Evolutionary conservation across 2,888 invertebrate species (phyloP).

Genomic region (Pseudococcus jackbeardsleyi): DNA sequence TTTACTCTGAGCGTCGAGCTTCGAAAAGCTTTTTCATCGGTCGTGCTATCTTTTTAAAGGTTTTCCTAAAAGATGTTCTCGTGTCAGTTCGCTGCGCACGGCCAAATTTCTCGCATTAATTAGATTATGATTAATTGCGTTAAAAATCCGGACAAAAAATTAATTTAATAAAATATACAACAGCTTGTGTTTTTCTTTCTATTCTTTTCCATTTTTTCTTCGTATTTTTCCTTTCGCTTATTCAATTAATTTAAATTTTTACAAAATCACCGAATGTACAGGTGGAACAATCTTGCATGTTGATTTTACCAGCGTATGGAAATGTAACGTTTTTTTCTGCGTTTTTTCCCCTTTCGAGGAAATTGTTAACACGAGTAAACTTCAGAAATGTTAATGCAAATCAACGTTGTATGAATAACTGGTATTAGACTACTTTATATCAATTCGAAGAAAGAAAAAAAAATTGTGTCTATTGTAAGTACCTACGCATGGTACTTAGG

Average conservation of each 20-base stretch:
- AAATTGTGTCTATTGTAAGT: neutral
- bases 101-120: conserved; percentile 35
- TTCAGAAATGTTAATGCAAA: conserved; percentile 2
- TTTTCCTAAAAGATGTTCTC: conserved; percentile 24
- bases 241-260: conserved; percentile 29
- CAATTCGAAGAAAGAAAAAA: neutral
- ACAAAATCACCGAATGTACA: conserved; percentile 13
- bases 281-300: conserved; percentile 20
- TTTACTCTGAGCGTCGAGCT: neutral
- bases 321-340: neutral
- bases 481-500: too few relatives aligned
- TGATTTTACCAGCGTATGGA: neutral
- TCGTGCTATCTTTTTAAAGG: conserved; percentile 15
- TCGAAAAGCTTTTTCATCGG: conserved; percentile 10
- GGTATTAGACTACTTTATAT: neutral
- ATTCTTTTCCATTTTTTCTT: neutral
- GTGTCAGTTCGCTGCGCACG: conserved; percentile 38
- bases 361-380: conserved; percentile 23
- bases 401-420: neutral
- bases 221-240: too few relatives aligned
- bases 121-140: conserved; percentile 48
- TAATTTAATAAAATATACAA: conserved; percentile 40
- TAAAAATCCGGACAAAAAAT: conserved; percentile 18
- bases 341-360: neutral
- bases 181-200: conserved; percentile 21